Base-by-base conservation (phyloP, 2,888 invertebrate genomes). In the Sesia apiformis region DNA sequence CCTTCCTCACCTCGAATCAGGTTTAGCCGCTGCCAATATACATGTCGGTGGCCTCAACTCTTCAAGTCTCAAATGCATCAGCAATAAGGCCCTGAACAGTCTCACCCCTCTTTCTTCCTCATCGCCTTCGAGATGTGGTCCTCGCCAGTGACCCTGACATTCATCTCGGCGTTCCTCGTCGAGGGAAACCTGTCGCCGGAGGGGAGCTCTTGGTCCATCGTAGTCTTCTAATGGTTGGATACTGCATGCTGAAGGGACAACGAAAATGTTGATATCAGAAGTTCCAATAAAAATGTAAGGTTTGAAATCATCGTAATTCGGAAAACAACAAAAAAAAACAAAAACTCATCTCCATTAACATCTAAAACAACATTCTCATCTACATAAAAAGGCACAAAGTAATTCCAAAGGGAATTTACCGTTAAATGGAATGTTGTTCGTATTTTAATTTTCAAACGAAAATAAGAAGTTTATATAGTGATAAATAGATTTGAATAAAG, bases 101-200 rank as follows among this genome's bases (percentile, higher is more conserved):
- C 90, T 60, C 62, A 91, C 84, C 40, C 91, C 84, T 60, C 81
- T 72, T 69, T 91, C 86, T 39, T 86, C 86, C 54, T 88, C 90
- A 40, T 88, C 87, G 0, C 84, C 90, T 53, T 80, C 83, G 4
- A 85, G 70, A 38, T 81, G 79, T 0, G 78, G 72, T 0, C 84
- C 82, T 52, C 78, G 65, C 82, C 90, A 91, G 61, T 90, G 90
- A 0, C 90, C 91, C 55, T 81, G 90, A 59, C 85, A 90, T 65
- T 88, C 89, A 55, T 89, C 89, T 0, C 84, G 76, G 0, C 90
- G 67, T 59, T 90, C 90, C 58, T 90, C 90, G 39, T 90, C 90
- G 38, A 90, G 58, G 1, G 90, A 90, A 0, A 90, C 82, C 60
- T 90, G 90, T 0, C 90, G 80, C 0, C 78, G 77, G 0, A 90